Conservation (phyloP, 2,888 invertebrate genomes). For the Coenonympha glycerion region DNA sequence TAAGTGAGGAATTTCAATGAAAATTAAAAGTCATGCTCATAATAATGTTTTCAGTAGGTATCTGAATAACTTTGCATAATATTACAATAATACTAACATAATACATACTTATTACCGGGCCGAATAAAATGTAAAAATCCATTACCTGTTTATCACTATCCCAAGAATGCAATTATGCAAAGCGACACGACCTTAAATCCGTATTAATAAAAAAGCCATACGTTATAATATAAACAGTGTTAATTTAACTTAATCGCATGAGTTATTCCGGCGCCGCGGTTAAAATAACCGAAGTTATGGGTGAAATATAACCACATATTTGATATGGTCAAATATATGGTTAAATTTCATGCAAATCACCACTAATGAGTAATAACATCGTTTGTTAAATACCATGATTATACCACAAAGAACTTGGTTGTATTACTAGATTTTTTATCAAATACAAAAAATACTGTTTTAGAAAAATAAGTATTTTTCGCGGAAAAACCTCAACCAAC, state of each 20-base stretch:
- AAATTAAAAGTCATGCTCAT: no score
- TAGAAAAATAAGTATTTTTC: no score
- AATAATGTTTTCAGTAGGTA: no score
- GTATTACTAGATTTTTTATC: no score
- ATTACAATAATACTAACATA: no score
- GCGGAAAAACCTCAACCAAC: no score
- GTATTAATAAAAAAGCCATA: conserved; percentile 16
- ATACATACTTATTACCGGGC: no score
- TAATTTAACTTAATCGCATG: conserved; percentile 56
- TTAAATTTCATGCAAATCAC: conserved; percentile 51
- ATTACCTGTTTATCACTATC: conserved; percentile 1
- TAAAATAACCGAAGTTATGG: conserved; percentile 36
- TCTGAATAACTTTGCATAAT: neutral
- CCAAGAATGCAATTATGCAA: conserved; percentile 8
- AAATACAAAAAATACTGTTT: no score
- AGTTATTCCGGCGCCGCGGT: conserved; percentile 35
- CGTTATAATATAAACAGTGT: conserved; percentile 46
- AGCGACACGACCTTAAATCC: neutral
- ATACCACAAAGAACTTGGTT: no score
- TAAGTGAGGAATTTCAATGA: no score
- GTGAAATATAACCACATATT: conserved; percentile 49
- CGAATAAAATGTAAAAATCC: neutral
- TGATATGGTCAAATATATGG: no score
- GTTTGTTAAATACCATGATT: conserved; percentile 36
- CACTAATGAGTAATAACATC: conserved; percentile 53